phyloP scores from a whole-genome alignment of 2,888 invertebrate species.

The Augiades crinisus region DNA sequence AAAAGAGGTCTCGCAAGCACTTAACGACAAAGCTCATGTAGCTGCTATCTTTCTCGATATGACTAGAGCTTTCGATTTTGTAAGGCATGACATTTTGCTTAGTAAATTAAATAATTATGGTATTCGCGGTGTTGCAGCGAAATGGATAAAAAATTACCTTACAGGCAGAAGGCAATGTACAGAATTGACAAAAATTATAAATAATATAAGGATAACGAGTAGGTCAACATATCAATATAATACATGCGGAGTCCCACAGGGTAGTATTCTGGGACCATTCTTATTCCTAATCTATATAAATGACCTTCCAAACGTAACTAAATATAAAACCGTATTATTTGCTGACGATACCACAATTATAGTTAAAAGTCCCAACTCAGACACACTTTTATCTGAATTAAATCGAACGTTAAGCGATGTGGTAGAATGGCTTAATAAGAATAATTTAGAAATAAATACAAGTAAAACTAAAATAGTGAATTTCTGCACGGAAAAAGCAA shows the following conservation, averaged over 20 bases:
- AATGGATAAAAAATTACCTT: conserved; percentile 18
- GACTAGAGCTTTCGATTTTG: conserved; percentile 27
- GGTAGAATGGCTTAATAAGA: not conserved
- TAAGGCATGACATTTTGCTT: conserved; percentile 11
- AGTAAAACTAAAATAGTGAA: conserved; percentile 1
- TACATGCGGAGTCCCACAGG: conserved; percentile 26
- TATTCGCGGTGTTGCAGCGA: conserved; percentile 10
- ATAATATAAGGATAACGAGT: not conserved
- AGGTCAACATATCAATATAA: not conserved
- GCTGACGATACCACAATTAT: conserved; percentile 23
- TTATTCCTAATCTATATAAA: no score
- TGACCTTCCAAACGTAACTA: not conserved
- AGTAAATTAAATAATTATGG: conserved; percentile 13
- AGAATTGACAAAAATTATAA: not conserved
- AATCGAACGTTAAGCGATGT: not conserved
- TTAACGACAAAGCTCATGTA: conserved; percentile 6
- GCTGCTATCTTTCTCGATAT: conserved; percentile 23
- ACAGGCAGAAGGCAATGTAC: not conserved
- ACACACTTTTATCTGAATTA: not conserved
- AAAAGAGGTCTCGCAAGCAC: conserved; percentile 5
- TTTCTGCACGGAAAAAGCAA: not conserved
- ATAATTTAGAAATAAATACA: not conserved
- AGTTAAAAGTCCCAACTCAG: not conserved
- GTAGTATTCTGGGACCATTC: conserved; percentile 26
- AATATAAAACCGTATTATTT: conserved; percentile 16